phyloP scores from a whole-genome alignment of 1,140 invertebrate species.

The Wiebesia pumilae region DNA sequence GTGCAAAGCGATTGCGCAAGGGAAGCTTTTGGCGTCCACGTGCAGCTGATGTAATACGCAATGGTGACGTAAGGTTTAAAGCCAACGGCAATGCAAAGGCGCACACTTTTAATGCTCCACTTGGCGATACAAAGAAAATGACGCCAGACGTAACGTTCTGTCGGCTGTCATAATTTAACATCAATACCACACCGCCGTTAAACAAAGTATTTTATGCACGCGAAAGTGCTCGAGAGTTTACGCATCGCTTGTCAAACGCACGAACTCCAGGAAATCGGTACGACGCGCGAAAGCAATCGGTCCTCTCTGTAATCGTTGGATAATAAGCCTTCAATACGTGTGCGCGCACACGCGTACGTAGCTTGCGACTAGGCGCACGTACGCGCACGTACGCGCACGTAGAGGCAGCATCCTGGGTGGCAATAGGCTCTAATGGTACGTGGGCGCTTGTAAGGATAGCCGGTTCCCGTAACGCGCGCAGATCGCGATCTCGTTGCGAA shows the following conservation, averaged over 20 bases:
- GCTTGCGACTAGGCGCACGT: conserved; percentile 57
- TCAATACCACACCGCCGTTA: neutral
- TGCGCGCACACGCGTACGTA: conserved; percentile 46
- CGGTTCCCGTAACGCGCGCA: conserved; percentile 50
- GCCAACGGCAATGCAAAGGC: too few species aligned
- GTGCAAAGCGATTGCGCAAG: too few species aligned
- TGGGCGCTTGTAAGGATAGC: conserved; percentile 55
- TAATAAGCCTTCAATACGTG: conserved; percentile 64
- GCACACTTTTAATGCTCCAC: neutral
- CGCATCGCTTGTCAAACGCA: neutral
- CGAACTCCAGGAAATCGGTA: neutral
- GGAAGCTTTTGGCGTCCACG: too few species aligned
- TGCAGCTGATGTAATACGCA: neutral
- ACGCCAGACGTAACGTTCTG: neutral
- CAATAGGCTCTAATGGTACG: conserved; percentile 60
- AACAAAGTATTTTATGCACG: neutral
- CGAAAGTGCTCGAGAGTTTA: neutral
- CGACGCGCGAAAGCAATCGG: conserved; percentile 41
- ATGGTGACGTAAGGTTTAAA: too few species aligned
- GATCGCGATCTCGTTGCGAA: conserved; percentile 39
- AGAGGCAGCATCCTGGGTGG: conserved; percentile 59
- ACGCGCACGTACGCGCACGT: conserved; percentile 8
- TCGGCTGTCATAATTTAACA: neutral
- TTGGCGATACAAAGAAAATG: neutral
- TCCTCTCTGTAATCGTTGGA: conserved; percentile 55